Base-by-base conservation (phyloP, 2,888 invertebrate genomes). In the Ennomos erosarius region DNA sequence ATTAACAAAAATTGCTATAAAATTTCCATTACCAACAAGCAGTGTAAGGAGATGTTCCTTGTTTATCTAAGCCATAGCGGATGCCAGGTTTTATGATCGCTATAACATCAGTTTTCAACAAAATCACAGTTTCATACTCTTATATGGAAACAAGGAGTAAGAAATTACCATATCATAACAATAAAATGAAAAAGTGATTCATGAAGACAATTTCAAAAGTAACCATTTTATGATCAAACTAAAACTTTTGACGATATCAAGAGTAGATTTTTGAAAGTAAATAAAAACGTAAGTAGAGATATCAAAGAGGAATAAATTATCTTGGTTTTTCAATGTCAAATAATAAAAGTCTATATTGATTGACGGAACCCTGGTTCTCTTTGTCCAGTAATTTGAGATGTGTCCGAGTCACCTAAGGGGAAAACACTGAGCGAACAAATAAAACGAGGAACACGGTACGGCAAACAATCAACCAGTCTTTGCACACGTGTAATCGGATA, bases 401-500 rank as follows among this genome's bases (percentile, higher is more conserved):
- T 73, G 71, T 74, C 68, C 70, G 58, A 79, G 71, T 68, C 72
- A 78, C 74, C 79, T 6, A 77, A 78, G 78, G 78, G 75, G 76
- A 81, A 78, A 82, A 84, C 78, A 84, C 78, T 64, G 71, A 79
- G 77, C 74, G 78, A 79, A 85, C 80, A 87, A 85, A 86, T 85
- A 88, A 77, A 81, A 70, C 66, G 71, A 73, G 68, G 71, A 73
- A 65, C 64, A 73, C 69, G 73, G 76, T 67, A 76, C 79, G 73
- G 80, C 84, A 87, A 88, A 88, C 84, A 87, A 84, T 81, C 84
- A 79, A 77, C 78, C 75, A 78, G 76, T 68, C 78, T 78, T 79
- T 71, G 76, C 67, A 73, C 77, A 82, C 79, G 71, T 81, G 87
- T 86, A 88, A 87, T 87, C 84, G 81, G 87, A 87, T 87, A 85